phyloP scores from a whole-genome alignment of 2,797 vertebrate genomes.

The Lagocephalus sceleratus region DNA sequence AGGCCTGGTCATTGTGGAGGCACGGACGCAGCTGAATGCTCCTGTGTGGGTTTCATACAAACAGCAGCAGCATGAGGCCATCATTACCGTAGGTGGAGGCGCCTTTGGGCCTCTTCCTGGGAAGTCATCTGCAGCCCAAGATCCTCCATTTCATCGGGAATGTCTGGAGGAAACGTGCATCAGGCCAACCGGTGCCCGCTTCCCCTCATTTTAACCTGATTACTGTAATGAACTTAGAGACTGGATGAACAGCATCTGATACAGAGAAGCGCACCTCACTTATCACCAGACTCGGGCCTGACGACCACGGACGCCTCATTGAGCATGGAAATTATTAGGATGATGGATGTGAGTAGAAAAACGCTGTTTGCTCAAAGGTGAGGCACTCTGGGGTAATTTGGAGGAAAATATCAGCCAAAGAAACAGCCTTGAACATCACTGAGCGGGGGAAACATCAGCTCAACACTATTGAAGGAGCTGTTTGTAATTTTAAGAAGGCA shows the following conservation, averaged over 20 bases:
- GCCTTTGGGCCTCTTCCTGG: slow-evolving; percentile 37
- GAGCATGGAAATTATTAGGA: slow-evolving; percentile 27
- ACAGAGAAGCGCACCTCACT: slow-evolving; percentile 47
- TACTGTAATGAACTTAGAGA: slow-evolving; percentile 74
- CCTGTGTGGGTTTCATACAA: slow-evolving; percentile 54
- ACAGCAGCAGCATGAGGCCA: slow-evolving; percentile 50
- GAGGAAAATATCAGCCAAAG: not conserved
- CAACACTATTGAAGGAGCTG: too few species aligned
- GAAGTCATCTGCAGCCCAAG: slow-evolving; percentile 37
- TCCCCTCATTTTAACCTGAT: slow-evolving; percentile 73
- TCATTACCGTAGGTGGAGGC: slow-evolving; percentile 53
- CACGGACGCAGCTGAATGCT: slow-evolving; percentile 52
- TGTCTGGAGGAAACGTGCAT: slow-evolving; percentile 56
- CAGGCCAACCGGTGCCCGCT: slow-evolving; percentile 52
- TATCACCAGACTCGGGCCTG: slow-evolving; percentile 36
- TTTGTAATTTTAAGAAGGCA: too few species aligned
- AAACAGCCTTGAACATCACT: not conserved
- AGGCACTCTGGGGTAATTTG: slow-evolving; percentile 13
- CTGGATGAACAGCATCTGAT: slow-evolving; percentile 58
- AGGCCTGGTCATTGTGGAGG: slow-evolving; percentile 58
- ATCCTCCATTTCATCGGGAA: slow-evolving; percentile 49
- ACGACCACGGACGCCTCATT: slow-evolving; percentile 40
- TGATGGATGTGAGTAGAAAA: slow-evolving; percentile 32
- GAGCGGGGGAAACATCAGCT: not conserved
- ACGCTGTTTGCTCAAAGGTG: slow-evolving; percentile 22